Percentiles rank a stretch among this genome's conserved stretches.
These are phyloP conservation scores for Dysdera silvatica DNA, from an alignment of 1,140 invertebrate genomes.

Conservation along the genomic window DNA sequence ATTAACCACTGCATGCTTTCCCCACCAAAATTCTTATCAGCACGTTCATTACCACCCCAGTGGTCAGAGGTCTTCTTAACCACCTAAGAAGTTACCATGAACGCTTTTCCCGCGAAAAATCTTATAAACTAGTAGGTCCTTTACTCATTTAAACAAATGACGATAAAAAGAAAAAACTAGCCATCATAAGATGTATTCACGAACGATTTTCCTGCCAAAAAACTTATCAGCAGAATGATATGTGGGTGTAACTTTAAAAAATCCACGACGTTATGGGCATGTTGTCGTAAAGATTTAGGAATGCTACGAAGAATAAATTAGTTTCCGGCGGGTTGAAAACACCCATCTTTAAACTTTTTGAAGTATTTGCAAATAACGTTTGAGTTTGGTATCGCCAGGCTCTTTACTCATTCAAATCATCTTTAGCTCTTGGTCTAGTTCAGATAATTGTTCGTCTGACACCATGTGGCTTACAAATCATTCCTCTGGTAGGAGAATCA, in stretches of 20 bases:
- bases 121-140: no score
- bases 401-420: background rate
- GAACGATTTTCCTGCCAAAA: no score
- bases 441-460: background rate
- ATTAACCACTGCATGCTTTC: no score
- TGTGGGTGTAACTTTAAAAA: background rate
- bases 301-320: background rate
- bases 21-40: no score
- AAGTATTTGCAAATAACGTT: background rate
- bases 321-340: background rate
- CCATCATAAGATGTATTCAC: no score
- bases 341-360: background rate
- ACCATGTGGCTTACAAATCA: background rate
- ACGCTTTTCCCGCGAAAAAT: no score
- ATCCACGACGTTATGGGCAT: background rate
- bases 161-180: no score
- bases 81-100: no score
- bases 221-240: background rate
- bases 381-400: background rate
- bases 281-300: background rate
- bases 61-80: no score
- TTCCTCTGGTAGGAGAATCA: background rate
- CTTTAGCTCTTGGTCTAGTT: background rate
- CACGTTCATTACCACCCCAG: no score
- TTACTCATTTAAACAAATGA: background rate